A percentile compares a stretch with the other conserved stretches of the same genome.
These are phyloP conservation scores for Andrena bucephala DNA, from an alignment of 2,888 invertebrate genomes.

Conservation along the genomic window DNA sequence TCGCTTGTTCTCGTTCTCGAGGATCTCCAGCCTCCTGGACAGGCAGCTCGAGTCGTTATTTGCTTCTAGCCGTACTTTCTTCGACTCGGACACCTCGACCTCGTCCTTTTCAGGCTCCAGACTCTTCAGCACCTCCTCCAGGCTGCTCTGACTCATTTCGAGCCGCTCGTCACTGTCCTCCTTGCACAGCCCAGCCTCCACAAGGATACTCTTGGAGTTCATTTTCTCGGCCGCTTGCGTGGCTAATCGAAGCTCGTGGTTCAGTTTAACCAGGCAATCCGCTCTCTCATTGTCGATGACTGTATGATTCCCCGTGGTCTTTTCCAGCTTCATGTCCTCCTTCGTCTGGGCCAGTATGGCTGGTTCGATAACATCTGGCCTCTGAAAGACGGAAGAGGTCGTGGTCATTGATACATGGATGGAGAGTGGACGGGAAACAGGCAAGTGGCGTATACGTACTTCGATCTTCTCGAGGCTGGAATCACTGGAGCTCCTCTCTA, in stretches of 20 bases:
- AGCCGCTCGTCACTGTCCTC: constrained; percentile 75
- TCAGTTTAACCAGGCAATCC: constrained; percentile 85
- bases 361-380: constrained; percentile 88
- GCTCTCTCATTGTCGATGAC: constrained; percentile 87
- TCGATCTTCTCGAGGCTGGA: constrained; percentile 92
- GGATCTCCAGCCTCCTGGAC: constrained; percentile 74
- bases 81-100: constrained; percentile 81
- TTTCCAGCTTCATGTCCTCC: constrained; percentile 88
- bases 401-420: neutral
- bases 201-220: constrained; percentile 82
- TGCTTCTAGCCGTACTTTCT: constrained; percentile 81
- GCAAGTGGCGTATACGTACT: constrained; percentile 70
- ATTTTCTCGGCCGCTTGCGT: constrained; percentile 86
- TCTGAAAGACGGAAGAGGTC: constrained; percentile 72
- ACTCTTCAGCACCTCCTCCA: constrained; percentile 68
- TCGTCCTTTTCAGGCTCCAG: constrained; percentile 77
- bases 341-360: constrained; percentile 89
- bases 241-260: constrained; percentile 85
- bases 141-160: constrained; percentile 75
- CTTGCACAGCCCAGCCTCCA: constrained; percentile 73
- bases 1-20: constrained; percentile 81
- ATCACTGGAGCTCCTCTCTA: constrained; percentile 92
- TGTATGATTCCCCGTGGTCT: constrained; percentile 86
- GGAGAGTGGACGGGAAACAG: neutral
- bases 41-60: constrained; percentile 67